Evolutionary conservation across 1,140 invertebrate genomes (phyloP), one percentile per base, ranked within the genome.

Genomic region (Drosophila kurseongensis): DNA sequence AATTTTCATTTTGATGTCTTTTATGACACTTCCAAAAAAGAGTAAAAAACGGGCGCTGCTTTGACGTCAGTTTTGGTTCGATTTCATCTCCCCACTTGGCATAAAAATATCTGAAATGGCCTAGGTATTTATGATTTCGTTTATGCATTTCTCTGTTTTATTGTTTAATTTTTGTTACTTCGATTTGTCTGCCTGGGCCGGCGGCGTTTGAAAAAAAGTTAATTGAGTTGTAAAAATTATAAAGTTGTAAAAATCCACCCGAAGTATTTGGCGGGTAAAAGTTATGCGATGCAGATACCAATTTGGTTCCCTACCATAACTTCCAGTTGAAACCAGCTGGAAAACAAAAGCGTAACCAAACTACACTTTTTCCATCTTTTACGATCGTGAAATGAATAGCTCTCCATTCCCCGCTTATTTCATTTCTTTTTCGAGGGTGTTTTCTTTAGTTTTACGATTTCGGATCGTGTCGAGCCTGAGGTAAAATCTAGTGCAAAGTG

Each of bases 181-280:
- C 73, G 78, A 83, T 78, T 68, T 65, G 68, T 71, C 56, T 47
- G 45, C 40, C 32, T 41, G 50, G 10, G 32, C 50, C 72, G 78
- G 61, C 82, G 76, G 65, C 77, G 77, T 80, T 83, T 89, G 41
- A 83, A 76, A 77, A 80, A 80, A 89, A 86, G 66, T 89, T 90
- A 90, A 89, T 89, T 89, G 85, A 89, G 84, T 84, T 89, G 84
- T 89, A 90, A 89, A 89, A 89, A 89, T 89, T 89, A 89, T 89
- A 89, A 89, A 89, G 84, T 75, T 89, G 84, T 89, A 89, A 89
- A 88, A 86, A 69, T 42, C 51, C 41, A 54, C 57, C 23, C 29
- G 35, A 38, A 61, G 40, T 38, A 75, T 63, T 60, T 54, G 79
- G 16, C 62, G 71, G 47, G 54, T 72, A 85, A 86, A 76, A 86